Conservation (phyloP, 2,113 vertebrate species). For the Erythrocebus patas region DNA sequence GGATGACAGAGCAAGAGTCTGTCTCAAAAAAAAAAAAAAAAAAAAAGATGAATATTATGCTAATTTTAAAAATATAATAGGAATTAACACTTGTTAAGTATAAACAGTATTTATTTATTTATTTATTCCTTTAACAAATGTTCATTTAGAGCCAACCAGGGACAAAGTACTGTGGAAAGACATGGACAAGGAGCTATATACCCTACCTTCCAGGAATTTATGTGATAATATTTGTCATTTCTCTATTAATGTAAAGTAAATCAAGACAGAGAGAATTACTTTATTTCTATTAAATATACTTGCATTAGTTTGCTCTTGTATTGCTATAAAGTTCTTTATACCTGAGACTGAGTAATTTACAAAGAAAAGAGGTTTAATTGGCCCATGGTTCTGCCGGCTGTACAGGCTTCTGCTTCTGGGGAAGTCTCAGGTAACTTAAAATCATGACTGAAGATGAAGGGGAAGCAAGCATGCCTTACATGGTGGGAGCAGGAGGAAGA, state of each 20-base stretch:
- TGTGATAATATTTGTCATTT: neutral
- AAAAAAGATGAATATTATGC: neutral
- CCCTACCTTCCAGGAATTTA: neutral
- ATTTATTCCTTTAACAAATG: neutral
- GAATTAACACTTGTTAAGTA: neutral
- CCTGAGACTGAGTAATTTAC: no score
- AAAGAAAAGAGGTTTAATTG: no score
- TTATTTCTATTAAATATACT: neutral
- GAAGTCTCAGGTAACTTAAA: no score
- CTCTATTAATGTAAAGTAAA: neutral
- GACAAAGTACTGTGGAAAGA: neutral
- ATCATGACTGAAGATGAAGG: no score
- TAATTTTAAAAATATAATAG: neutral
- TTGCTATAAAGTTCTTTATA: no score
- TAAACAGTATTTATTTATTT: neutral
- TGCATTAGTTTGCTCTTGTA: no score
- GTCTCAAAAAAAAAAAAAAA: no score
- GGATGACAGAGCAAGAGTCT: rapidly evolving
- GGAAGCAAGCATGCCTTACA: no score
- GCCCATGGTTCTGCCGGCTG: no score
- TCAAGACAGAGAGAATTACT: neutral
- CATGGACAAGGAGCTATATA: neutral
- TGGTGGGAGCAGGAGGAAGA: no score
- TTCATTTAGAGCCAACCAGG: neutral
- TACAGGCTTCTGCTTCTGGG: no score